These are phyloP conservation scores for Pteropus rufus DNA, from an alignment of 2,797 vertebrate genomes.

Conservation along the genomic window DNA sequence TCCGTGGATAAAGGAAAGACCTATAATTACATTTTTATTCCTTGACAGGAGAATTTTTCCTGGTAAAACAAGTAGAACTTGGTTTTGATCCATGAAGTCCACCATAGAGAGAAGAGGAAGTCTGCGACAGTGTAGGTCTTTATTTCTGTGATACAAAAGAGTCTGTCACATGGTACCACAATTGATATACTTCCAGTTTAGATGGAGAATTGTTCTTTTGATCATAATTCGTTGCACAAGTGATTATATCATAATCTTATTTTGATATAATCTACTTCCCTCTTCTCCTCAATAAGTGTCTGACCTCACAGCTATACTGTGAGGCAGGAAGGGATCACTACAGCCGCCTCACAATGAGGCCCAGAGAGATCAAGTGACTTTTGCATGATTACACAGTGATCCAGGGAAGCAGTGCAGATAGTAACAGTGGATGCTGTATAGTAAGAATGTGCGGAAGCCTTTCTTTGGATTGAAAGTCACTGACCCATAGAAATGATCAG, in stretches of 20 bases:
- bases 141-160: not conserved
- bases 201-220: not conserved
- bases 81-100: not conserved
- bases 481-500: not conserved
- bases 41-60: not conserved
- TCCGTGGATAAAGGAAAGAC: not conserved
- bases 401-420: not conserved
- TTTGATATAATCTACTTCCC: not conserved
- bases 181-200: not conserved
- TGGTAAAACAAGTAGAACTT: not conserved
- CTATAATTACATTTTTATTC: not conserved
- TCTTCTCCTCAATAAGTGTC: not conserved
- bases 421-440: conserved; percentile 15
- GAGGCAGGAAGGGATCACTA: not conserved
- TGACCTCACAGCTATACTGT: not conserved
- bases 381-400: not conserved
- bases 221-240: not conserved
- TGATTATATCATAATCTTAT: not conserved
- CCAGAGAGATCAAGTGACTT: not conserved
- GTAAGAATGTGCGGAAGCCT: not conserved
- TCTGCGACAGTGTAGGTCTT: not conserved
- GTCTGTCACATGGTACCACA: not conserved
- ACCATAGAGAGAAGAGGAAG: not conserved
- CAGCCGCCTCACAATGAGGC: not conserved
- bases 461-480: conserved; percentile 18